A percentile compares a stretch with the other conserved stretches of the same genome.
These are phyloP conservation scores for Bursaphelenchus mucronatus DNA, from an alignment of 1,140 invertebrate genomes.

Conservation along the genomic window DNA sequence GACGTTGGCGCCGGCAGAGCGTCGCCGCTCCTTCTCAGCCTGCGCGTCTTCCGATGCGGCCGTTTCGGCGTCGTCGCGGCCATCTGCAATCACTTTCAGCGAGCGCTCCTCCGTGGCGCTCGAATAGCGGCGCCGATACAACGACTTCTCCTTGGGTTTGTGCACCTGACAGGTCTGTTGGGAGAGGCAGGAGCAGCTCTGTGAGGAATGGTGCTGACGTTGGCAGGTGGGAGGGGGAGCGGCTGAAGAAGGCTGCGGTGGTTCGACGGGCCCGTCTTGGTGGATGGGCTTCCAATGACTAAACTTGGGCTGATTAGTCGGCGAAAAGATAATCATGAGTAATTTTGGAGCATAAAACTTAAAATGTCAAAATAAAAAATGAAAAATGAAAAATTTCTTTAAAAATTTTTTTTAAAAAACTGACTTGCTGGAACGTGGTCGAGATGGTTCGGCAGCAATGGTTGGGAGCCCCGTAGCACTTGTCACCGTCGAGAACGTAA, in stretches of 20 bases:
- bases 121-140: neutral
- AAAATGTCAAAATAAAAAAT: too few species aligned
- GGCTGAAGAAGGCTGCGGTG: neutral
- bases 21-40: conserved; percentile 2
- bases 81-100: neutral
- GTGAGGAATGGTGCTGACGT: neutral
- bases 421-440: conserved; percentile 54
- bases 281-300: neutral
- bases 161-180: neutral
- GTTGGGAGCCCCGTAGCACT: conserved; percentile 56
- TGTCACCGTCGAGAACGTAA: conserved; percentile 59
- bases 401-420: conserved; percentile 7
- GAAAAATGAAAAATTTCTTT: too few species aligned
- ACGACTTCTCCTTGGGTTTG: neutral
- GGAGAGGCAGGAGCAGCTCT: neutral
- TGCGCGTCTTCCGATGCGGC: neutral
- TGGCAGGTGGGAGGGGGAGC: neutral
- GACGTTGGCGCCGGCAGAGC: neutral
- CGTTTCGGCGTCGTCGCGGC: neutral
- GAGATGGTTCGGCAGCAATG: conserved; percentile 57
- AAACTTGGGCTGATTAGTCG: neutral
- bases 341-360: neutral
- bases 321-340: neutral
- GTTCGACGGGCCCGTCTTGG: conserved; percentile 1
- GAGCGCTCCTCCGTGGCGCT: neutral